Percentiles rank a stretch among this genome's conserved stretches.
Conservation (phyloP, 2,113 vertebrate genomes). For the Oophaga pumilio region DNA sequence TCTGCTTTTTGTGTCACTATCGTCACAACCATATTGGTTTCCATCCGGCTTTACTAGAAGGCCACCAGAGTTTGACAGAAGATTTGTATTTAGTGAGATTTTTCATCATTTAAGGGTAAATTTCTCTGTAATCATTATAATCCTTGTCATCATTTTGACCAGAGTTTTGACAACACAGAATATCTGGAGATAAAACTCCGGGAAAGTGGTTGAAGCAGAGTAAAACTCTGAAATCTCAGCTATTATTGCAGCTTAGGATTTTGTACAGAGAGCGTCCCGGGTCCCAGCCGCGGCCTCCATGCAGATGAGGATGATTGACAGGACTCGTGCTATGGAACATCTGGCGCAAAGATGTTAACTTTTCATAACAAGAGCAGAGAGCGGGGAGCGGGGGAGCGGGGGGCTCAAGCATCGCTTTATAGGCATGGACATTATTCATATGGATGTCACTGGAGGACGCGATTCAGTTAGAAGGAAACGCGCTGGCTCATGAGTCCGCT, state of each 20-base stretch:
- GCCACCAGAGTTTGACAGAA: too few relatives aligned
- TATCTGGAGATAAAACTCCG: background rate
- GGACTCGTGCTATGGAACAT: background rate
- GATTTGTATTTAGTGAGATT: background rate
- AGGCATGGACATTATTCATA: background rate
- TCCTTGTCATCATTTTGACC: background rate
- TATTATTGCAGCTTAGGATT: background rate
- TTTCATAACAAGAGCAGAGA: background rate
- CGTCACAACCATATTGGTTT: too few relatives aligned
- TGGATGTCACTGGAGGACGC: slow-evolving; percentile 7
- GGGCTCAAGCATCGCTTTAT: background rate
- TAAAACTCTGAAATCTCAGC: background rate
- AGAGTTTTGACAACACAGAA: background rate
- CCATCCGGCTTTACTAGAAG: too few relatives aligned
- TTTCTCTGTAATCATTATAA: background rate
- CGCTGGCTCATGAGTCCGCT: background rate
- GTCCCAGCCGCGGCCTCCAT: background rate
- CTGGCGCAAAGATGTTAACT: background rate
- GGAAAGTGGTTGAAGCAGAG: background rate
- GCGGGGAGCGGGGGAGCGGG: background rate
- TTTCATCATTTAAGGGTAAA: background rate
- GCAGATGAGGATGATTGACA: background rate
- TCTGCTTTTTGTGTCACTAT: too few relatives aligned
- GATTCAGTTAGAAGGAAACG: background rate
- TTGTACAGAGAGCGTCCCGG: background rate